These are phyloP conservation scores for Bufo bufo DNA, from an alignment of 2,113 vertebrate genomes.

Conservation along the genomic window DNA sequence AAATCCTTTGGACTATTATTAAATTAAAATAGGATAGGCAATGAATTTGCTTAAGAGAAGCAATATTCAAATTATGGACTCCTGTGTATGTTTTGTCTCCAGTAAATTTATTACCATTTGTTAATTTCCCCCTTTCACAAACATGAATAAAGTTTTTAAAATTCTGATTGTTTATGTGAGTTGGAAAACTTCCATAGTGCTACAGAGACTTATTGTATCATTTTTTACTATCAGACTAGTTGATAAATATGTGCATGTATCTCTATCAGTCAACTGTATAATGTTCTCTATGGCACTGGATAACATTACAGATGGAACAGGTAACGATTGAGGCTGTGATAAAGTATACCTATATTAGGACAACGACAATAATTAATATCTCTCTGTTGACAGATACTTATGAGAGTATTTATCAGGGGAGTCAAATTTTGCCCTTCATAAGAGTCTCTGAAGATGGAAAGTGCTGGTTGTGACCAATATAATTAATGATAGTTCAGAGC, in stretches of 20 bases:
- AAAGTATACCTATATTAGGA: background rate
- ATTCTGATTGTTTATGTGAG: background rate
- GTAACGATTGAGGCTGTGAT: slow-evolving; percentile 5
- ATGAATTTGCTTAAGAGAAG: background rate
- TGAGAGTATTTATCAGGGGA: slow-evolving; percentile 37
- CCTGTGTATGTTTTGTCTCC: background rate
- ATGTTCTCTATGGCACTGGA: background rate
- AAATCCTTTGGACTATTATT: background rate
- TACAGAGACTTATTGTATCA: background rate
- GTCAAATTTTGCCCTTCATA: slow-evolving; percentile 10
- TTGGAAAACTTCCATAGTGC: background rate
- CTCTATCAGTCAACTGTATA: background rate
- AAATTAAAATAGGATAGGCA: background rate
- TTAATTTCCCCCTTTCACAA: background rate
- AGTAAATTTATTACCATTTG: background rate
- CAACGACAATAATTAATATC: slow-evolving; percentile 3
- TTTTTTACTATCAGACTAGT: slow-evolving; percentile 2
- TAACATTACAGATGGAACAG: slow-evolving; percentile 20
- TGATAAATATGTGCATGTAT: slow-evolving; percentile 3
- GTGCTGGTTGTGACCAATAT: slow-evolving; percentile 16
- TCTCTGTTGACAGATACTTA: slow-evolving; percentile 32
- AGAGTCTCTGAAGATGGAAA: background rate
- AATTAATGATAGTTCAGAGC: slow-evolving; percentile 20
- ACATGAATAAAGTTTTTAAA: background rate
- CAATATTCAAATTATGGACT: background rate